Percentiles rank a stretch among this genome's conserved stretches.
Conservation (phyloP, 2,797 vertebrate genomes). For the Parambassis ranga region DNA sequence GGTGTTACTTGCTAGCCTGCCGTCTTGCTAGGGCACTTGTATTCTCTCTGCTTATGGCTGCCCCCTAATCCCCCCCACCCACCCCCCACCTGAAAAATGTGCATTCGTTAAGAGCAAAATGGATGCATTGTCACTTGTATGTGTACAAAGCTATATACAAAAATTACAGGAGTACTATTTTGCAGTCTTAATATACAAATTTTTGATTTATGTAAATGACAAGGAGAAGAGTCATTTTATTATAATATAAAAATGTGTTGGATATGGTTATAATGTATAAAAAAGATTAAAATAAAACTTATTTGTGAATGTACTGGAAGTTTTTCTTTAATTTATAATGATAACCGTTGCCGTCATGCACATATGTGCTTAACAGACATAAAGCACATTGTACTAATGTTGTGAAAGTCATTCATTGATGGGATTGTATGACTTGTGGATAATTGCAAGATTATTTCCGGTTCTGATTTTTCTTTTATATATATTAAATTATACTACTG, state of each 20-base stretch:
- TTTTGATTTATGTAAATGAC: conserved; percentile 79
- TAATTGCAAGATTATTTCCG: no score
- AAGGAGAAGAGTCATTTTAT: conserved; percentile 80
- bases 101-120: conserved; percentile 68
- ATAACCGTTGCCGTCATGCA: no score
- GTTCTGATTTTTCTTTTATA: no score
- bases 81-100: conserved; percentile 18
- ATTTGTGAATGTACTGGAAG: conserved; percentile 78
- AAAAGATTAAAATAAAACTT: conserved; percentile 81
- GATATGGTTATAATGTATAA: conserved; percentile 82
- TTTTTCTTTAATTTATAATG: not conserved
- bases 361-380: no score
- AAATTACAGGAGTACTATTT: conserved; percentile 80
- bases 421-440: no score
- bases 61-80: conserved; percentile 42
- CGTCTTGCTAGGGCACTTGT: conserved; percentile 70
- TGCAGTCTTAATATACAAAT: conserved; percentile 82
- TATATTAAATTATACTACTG: no score
- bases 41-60: conserved; percentile 76
- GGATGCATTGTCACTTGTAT: conserved; percentile 73
- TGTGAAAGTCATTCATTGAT: no score
- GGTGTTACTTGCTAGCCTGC: conserved; percentile 69
- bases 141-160: conserved; percentile 79
- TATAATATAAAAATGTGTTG: conserved; percentile 81
- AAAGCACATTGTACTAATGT: no score